Conservation (phyloP, 1,140 invertebrate genomes). For the Aethina tumida region DNA sequence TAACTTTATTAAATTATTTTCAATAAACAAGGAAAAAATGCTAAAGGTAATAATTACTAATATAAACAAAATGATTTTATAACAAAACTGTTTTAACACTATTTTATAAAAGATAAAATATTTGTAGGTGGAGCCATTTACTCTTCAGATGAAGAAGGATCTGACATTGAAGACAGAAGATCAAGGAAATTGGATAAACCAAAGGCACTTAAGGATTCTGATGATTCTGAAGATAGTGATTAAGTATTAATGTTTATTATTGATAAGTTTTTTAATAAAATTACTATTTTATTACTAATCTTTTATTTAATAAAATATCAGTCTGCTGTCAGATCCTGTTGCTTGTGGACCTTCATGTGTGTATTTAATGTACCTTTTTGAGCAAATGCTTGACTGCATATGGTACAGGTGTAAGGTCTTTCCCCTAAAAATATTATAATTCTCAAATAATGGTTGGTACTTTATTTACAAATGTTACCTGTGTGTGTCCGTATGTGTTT, state of each 20-base stretch:
- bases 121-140: constrained; percentile 64
- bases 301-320: neutral
- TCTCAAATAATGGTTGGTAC: constrained; percentile 1
- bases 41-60: too few relatives aligned
- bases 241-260: constrained; percentile 6
- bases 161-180: constrained; percentile 71
- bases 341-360: constrained; percentile 25
- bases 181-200: constrained; percentile 67
- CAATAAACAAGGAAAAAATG: too few relatives aligned
- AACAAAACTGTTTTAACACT: constrained; percentile 5
- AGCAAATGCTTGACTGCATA: constrained; percentile 44
- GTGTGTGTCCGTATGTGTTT: constrained; percentile 33
- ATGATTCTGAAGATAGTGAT: constrained; percentile 32
- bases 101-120: constrained; percentile 1
- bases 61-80: constrained; percentile 6
- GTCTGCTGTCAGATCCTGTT: constrained; percentile 3
- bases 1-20: too few relatives aligned
- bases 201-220: constrained; percentile 67
- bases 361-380: constrained; percentile 23
- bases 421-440: constrained; percentile 40
- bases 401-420: constrained; percentile 64
- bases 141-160: constrained; percentile 83
- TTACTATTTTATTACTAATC: constrained; percentile 1
- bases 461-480: constrained; percentile 15
- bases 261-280: neutral